Evolutionary conservation across 2,888 invertebrate species (phyloP), one percentile per base, ranked within the genome.

Genomic region (Melipona beecheii): DNA sequence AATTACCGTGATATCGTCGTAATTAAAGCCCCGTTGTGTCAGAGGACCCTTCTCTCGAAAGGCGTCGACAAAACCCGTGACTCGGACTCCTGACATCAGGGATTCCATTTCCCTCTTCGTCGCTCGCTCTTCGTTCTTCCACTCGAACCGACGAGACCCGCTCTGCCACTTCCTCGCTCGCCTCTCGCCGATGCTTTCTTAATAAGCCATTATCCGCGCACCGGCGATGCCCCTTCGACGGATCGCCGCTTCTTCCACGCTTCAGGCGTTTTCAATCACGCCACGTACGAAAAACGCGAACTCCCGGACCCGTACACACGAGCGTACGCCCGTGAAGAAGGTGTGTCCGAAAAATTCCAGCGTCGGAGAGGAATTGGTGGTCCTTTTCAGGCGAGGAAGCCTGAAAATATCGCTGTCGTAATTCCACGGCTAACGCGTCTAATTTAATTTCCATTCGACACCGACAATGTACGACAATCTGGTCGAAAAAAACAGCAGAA

Each of bases 1-100:
- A 93, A 93, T 93, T 93, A 93, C 93, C 93, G 92, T 93, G 93
- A 94, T 94, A 94, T 93, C 92, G 92, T 91, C 91, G 93, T 93
- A 93, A 93, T 93, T 93, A 93, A 93, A 93, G 92, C 90, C 81
- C 92, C 91, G 93, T 93, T 93, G 93, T 93, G 90, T 86, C 87
- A 89, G 43, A 43, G 77, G 84, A 82, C 84, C 89, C 89, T 87
- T 88, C 82, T 85, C 87, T 87, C 89, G 84, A 83, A 43, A 87
- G 88, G 77, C 83, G 87, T 87, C 87, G 86, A 89, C 85, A 89
- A 90, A 91, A 85, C 84, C 85, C 90, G 86, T 91, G 90, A 91
- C 87, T 90, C 1, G 87, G 87, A 89, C 86, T 87, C 90, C 87
- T 84, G 85, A 86, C 82, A 81, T 86, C 86, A 74, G 82, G 43